Percentiles rank a stretch among this genome's conserved stretches.
Conservation (phyloP, 2,888 invertebrate species). For the Isotomurus palustris region DNA sequence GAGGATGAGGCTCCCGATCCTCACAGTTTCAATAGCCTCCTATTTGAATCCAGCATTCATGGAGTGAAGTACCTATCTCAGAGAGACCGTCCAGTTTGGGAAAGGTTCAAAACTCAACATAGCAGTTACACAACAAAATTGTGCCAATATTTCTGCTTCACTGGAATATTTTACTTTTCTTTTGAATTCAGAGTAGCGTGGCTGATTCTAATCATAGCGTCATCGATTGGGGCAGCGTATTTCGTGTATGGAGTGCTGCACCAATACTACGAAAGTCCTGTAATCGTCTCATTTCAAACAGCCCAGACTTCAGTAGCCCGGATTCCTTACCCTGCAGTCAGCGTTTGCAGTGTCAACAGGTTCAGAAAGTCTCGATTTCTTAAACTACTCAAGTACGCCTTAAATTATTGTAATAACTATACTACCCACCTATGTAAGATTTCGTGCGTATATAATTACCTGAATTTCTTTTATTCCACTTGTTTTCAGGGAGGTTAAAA, state of each 20-base stretch:
- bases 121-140: background rate
- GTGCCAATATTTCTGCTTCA: too few species aligned
- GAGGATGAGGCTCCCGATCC: too few species aligned
- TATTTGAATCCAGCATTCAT: background rate
- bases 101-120: background rate
- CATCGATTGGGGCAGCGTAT: conserved; percentile 23
- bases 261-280: conserved; percentile 68
- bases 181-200: background rate
- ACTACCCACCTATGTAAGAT: too few species aligned
- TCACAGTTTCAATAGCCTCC: too few species aligned
- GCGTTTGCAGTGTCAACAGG: conserved; percentile 74
- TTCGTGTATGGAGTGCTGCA: conserved; percentile 28
- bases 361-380: conserved; percentile 2
- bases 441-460: too few species aligned
- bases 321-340: conserved; percentile 77
- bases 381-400: too few species aligned
- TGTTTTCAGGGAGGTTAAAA: background rate
- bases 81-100: background rate
- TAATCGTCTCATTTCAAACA: conserved; percentile 73
- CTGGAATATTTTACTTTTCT: too few species aligned
- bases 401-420: background rate
- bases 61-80: background rate
- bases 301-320: conserved; percentile 61
- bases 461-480: background rate
- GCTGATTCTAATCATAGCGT: conserved; percentile 19